Evolutionary conservation across 2,888 invertebrate genomes (phyloP).

Genomic region (Hydroisotoma schaefferi): DNA sequence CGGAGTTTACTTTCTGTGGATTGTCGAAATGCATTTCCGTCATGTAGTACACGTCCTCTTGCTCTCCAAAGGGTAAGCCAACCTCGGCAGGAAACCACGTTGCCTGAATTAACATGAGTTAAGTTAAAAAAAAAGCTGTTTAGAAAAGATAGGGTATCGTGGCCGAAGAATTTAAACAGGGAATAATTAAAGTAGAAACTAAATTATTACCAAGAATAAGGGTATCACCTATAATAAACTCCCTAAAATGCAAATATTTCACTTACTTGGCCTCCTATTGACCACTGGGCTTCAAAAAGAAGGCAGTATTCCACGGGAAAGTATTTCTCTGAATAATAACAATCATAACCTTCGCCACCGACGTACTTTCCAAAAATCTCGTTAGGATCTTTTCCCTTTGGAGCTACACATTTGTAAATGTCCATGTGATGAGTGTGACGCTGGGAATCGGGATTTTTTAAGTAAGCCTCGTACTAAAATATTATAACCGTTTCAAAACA

Average conservation of each 20-base stretch:
- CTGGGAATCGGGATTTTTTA: neutral
- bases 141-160: no score
- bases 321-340: neutral
- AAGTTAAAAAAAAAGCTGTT: no score
- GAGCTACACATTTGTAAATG: conserved; percentile 15
- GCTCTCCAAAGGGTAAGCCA: conserved; percentile 75
- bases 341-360: conserved; percentile 5
- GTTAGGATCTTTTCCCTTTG: conserved; percentile 8
- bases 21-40: conserved; percentile 85
- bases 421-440: conserved; percentile 12
- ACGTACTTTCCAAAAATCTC: conserved; percentile 13
- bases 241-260: no score
- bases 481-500: conserved; percentile 11
- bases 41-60: conserved; percentile 61
- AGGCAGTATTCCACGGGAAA: conserved; percentile 3
- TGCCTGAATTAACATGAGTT: no score
- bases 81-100: conserved; percentile 71
- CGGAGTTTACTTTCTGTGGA: conserved; percentile 46
- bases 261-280: neutral
- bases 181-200: no score
- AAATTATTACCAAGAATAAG: no score
- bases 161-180: no score
- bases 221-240: no score
- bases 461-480: conserved; percentile 2
- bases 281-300: conserved; percentile 8